A percentile compares a stretch with the other conserved stretches of the same genome.
Evolutionary conservation across 2,113 vertebrate species (phyloP).

Genomic region (Etheostoma spectabile): DNA sequence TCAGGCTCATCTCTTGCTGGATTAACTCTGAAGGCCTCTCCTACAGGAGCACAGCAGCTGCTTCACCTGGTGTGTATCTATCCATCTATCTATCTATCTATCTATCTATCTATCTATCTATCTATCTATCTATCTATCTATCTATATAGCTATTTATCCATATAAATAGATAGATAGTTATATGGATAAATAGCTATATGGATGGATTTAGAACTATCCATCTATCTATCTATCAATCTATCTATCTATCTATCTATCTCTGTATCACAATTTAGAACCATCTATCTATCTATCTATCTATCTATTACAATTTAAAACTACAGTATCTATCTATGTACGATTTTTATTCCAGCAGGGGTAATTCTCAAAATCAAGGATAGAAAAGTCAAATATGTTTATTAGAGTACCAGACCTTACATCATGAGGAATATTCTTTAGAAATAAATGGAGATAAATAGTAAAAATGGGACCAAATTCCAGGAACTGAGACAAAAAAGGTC

Average conservation of each 20-base stretch:
- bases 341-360: not conserved
- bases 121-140: not conserved
- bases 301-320: too few species aligned
- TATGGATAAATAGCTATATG: too few species aligned
- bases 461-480: too few species aligned
- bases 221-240: not conserved
- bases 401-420: not conserved
- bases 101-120: not conserved
- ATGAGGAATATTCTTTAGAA: not conserved
- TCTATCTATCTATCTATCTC: not conserved
- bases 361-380: not conserved
- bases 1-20: not conserved
- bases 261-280: too few species aligned
- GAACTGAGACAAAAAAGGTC: too few species aligned
- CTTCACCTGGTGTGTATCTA: slow-evolving; percentile 29
- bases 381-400: not conserved
- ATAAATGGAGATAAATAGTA: not conserved
- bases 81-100: slow-evolving; percentile 3
- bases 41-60: not conserved
- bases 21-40: slow-evolving; percentile 30
- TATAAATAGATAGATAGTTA: too few species aligned
- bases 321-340: not conserved
- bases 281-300: not conserved
- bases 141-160: not conserved
- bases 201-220: too few species aligned